Evolutionary conservation across 2,888 invertebrate genomes (phyloP), one percentile per base, ranked within the genome.

Genomic region (Sisyra terminalis): DNA sequence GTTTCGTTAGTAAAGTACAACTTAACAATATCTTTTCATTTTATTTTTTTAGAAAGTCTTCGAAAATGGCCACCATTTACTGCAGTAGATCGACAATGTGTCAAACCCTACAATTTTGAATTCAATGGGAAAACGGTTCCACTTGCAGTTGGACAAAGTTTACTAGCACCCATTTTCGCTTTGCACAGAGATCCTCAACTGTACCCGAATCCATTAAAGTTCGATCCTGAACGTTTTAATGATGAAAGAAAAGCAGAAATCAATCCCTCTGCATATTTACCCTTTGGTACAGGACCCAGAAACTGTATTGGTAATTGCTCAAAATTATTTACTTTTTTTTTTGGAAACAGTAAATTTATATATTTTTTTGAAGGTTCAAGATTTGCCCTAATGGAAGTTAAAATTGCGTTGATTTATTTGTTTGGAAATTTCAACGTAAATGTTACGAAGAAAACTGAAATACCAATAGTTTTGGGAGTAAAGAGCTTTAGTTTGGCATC

Each of bases 11-110:
- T n/a, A n/a, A n/a, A n/a, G n/a, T n/a, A n/a, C n/a, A n/a, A n/a
- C n/a, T n/a, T n/a, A n/a, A n/a, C n/a, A n/a, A n/a, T n/a, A n/a
- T n/a, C n/a, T n/a, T n/a, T n/a, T n/a, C n/a, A n/a, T n/a, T n/a
- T n/a, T n/a, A n/a, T 24, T 24, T 24, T 24, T 24, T 3, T 7
- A 24, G 73, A 72, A 55, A 62, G 65, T 0, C 50, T 69, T 13
- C 59, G 72, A 43, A 65, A 62, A 48, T 70, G 70, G 66, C 59
- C 69, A 0, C 60, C 65, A 1, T 65, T 63, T 1, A 46, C 65
- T 1, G 47, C 66, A 1, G 48, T 65, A 49, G 73, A 74, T 50
- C 58, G 74, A 44, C 48, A 59, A 3, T 72, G 71, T 46, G 58
- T 58, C 0, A 69, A 69, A 45, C 50, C 58, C 0, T 71, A 65